phyloP scores from a whole-genome alignment of 2,113 vertebrate genomes.

The Parus major region DNA sequence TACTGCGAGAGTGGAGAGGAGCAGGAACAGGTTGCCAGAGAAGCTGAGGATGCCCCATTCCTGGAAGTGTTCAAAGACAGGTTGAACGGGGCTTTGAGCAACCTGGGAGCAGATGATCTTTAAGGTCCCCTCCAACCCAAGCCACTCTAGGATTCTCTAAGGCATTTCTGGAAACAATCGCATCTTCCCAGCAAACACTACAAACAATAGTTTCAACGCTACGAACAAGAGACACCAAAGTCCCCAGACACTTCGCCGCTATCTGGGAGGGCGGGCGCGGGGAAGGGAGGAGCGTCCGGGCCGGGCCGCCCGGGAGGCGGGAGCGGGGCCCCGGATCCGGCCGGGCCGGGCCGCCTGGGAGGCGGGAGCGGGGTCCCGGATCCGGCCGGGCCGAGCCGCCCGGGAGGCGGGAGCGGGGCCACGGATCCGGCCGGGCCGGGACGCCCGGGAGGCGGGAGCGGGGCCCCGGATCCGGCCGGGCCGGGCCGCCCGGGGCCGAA shows the following conservation, averaged over 20 bases:
- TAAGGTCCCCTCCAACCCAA: not conserved
- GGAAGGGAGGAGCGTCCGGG: not conserved
- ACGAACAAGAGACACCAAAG: no score
- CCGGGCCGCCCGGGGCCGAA: not conserved
- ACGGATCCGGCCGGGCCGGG: not conserved
- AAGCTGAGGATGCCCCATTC: not conserved
- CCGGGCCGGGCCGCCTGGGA: not conserved
- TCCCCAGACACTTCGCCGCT: no score
- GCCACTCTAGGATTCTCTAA: not conserved
- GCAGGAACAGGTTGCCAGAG: not conserved
- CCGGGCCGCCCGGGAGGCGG: not conserved
- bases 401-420: no score
- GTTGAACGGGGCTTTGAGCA: not conserved
- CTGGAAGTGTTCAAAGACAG: not conserved
- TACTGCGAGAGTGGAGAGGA: not conserved
- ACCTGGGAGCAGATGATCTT: not conserved
- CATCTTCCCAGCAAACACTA: not conserved
- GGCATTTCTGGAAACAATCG: not conserved
- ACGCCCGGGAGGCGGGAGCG: not conserved
- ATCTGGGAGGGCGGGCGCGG: not conserved
- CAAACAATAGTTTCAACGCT: not conserved
- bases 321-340: not conserved
- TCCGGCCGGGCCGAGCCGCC: not conserved
- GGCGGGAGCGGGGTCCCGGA: not conserved
- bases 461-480: not conserved